Conservation (phyloP, 2,113 vertebrate genomes). For the Hippolais icterina region DNA sequence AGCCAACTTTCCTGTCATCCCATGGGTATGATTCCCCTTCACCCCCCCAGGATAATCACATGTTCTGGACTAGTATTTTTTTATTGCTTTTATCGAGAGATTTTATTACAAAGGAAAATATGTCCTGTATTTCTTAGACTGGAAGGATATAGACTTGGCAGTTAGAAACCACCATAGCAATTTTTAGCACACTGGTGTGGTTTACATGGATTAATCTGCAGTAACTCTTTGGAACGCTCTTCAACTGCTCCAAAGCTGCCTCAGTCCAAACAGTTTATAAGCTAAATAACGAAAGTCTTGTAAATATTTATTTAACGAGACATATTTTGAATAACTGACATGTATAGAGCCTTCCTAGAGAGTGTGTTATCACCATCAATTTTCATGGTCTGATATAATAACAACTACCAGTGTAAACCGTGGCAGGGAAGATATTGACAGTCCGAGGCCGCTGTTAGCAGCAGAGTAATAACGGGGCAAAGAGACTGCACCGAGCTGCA, state of each 20-base stretch:
- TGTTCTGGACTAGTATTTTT: slow-evolving; percentile 30
- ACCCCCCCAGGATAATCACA: slow-evolving; percentile 41
- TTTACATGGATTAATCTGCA: slow-evolving; percentile 66
- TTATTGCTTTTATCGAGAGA: slow-evolving; percentile 53
- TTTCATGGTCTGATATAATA: slow-evolving; percentile 74
- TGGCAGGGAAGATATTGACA: slow-evolving; percentile 62
- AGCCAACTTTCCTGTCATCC: slow-evolving; percentile 37
- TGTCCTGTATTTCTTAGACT: slow-evolving; percentile 24
- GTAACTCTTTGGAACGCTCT: slow-evolving; percentile 48
- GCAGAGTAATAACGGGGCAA: slow-evolving; percentile 15
- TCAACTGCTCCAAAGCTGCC: slow-evolving; percentile 15
- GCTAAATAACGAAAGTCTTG: slow-evolving; percentile 73
- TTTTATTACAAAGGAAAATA: slow-evolving; percentile 67
- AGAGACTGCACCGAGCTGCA: neutral
- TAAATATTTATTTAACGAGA: slow-evolving; percentile 81
- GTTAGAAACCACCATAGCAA: slow-evolving; percentile 36
- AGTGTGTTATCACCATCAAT: slow-evolving; percentile 72
- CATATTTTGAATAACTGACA: slow-evolving; percentile 78
- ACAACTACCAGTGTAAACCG: slow-evolving; percentile 68
- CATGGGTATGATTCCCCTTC: slow-evolving; percentile 28
- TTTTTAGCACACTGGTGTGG: slow-evolving; percentile 62
- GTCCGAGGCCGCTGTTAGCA: slow-evolving; percentile 44
- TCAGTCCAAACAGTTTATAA: slow-evolving; percentile 72
- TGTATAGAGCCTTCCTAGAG: slow-evolving; percentile 68
- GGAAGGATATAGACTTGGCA: slow-evolving; percentile 20